Conservation (phyloP, 2,888 invertebrate genomes). For the Myopa testacea region DNA sequence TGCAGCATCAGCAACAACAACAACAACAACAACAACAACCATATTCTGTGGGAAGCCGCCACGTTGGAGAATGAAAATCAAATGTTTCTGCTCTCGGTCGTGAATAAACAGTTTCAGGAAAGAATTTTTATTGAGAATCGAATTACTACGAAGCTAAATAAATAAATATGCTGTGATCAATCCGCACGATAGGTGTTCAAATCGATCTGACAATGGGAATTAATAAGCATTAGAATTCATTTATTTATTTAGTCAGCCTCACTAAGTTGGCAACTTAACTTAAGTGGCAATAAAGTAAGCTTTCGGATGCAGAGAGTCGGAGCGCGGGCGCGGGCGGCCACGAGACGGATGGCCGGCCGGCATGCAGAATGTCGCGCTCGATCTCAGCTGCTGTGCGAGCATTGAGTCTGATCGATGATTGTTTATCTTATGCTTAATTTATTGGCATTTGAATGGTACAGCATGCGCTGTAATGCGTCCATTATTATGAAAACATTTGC, state of each 20-base stretch:
- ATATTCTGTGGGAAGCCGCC: neutral
- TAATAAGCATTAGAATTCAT: conserved; percentile 4
- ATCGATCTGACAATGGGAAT: neutral
- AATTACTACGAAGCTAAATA: neutral
- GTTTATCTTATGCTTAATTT: neutral
- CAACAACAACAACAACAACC: neutral
- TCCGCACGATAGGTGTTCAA: neutral
- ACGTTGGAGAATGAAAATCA: neutral
- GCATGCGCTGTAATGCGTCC: neutral
- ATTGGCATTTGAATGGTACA: neutral
- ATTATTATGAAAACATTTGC: neutral
- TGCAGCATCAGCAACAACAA: neutral
- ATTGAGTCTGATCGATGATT: neutral
- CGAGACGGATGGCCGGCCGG: neutral
- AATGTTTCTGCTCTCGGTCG: neutral
- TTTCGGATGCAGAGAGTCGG: neutral
- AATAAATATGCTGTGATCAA: conserved; percentile 11
- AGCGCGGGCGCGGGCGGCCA: no score
- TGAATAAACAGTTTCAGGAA: conserved; percentile 19
- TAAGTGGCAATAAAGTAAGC: neutral
- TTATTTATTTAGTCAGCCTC: conserved; percentile 16
- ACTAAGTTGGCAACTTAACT: neutral
- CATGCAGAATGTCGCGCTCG: no score
- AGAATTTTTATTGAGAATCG: conserved; percentile 13
- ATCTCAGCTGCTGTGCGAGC: neutral